Conservation (phyloP, 2,888 invertebrate genomes). For the Acanthosepion lycidas region DNA sequence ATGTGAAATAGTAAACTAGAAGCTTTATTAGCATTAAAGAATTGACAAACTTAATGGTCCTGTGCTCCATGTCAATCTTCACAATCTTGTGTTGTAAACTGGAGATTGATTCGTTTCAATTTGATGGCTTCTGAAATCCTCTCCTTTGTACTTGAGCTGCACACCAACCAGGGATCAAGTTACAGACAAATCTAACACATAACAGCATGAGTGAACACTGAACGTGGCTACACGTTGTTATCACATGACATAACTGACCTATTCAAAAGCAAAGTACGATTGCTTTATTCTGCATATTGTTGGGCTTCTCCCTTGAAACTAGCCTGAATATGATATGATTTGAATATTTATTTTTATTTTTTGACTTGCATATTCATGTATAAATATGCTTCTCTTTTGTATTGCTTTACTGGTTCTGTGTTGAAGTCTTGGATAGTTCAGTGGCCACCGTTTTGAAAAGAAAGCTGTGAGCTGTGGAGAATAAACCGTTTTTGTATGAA, state of each 20-base stretch:
- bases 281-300: background rate
- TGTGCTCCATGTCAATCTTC: background rate
- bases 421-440: too few species aligned
- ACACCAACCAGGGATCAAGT: background rate
- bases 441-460: background rate
- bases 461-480: background rate
- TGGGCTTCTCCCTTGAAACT: conserved; percentile 33
- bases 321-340: background rate
- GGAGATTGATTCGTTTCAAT: background rate
- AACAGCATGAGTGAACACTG: background rate
- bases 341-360: background rate
- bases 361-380: background rate
- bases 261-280: background rate
- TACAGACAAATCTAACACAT: background rate
- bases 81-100: background rate
- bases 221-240: background rate
- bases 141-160: background rate
- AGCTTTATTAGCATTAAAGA: background rate
- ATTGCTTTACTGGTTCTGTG: too few species aligned
- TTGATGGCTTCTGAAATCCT: too few species aligned
- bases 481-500: background rate
- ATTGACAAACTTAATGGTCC: background rate
- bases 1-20: background rate
- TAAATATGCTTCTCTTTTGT: background rate
- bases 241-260: background rate